Evolutionary conservation across 2,113 vertebrate species (phyloP).

Genomic region (Bos indicus): DNA sequence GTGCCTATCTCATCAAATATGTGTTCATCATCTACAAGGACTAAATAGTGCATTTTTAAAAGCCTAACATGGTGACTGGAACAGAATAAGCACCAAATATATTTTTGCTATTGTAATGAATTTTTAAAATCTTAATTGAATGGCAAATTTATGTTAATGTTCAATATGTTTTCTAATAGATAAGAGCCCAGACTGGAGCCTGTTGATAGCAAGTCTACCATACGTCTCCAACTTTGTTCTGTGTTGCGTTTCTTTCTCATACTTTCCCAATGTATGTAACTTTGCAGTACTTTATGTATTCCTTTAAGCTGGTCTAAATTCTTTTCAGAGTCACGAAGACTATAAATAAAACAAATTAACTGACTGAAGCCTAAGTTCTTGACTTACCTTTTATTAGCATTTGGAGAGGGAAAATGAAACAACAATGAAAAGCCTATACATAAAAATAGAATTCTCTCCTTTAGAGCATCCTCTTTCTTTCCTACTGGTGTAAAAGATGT

Average conservation of each 20-base stretch:
- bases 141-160: background rate
- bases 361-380: background rate
- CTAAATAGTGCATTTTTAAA: background rate
- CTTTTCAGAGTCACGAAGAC: background rate
- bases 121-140: background rate
- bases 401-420: background rate
- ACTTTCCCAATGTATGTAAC: background rate
- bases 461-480: background rate
- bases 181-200: background rate
- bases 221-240: background rate
- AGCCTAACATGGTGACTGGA: background rate
- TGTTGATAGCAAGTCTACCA: background rate
- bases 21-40: background rate
- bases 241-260: background rate
- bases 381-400: background rate
- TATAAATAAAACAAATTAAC: conserved; percentile 25
- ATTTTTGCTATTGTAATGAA: background rate
- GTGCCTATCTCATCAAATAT: background rate
- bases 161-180: background rate
- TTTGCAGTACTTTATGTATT: background rate
- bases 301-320: background rate
- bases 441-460: background rate
- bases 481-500: background rate
- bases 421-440: background rate
- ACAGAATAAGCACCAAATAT: background rate